Percentiles rank a stretch among this genome's conserved stretches.
Conservation (phyloP, 1,140 invertebrate genomes). For the Chlorops oryzae region DNA sequence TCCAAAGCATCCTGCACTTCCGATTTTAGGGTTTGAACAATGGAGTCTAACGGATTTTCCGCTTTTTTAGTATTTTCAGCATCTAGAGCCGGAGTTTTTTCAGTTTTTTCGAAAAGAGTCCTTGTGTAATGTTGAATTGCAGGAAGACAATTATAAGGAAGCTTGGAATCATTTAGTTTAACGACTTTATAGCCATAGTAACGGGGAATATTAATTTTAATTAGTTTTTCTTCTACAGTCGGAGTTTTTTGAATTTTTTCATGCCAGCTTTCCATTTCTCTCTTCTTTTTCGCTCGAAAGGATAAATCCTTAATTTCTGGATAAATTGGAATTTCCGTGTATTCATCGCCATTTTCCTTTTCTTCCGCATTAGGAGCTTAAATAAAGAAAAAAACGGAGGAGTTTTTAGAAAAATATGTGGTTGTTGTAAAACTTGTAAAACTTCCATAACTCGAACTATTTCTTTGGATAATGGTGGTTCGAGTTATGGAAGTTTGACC, state of each 20-base stretch:
- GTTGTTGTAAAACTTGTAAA: too few relatives aligned
- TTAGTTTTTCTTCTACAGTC: conserved; percentile 76
- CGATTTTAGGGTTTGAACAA: conserved; percentile 23
- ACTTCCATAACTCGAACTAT: too few relatives aligned
- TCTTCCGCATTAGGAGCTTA: too few relatives aligned
- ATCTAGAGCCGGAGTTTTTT: conserved; percentile 47
- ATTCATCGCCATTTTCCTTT: conserved; percentile 44
- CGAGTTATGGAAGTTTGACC: too few relatives aligned
- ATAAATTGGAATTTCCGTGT: conserved; percentile 53
- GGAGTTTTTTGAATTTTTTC: conserved; percentile 58
- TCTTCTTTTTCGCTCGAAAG: conserved; percentile 40
- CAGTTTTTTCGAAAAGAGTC: conserved; percentile 56
- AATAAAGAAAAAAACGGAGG: too few relatives aligned
- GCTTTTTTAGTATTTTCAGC: neutral
- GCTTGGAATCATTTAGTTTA: conserved; percentile 54
- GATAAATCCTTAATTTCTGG: conserved; percentile 57
- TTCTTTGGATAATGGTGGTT: too few relatives aligned
- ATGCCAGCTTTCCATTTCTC: conserved; percentile 49
- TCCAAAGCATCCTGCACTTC: conserved; percentile 33
- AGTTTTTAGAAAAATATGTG: too few relatives aligned
- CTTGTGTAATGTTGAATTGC: conserved; percentile 65
- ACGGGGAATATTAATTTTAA: conserved; percentile 70
- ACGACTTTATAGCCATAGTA: conserved; percentile 70
- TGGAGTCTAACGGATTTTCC: conserved; percentile 28
- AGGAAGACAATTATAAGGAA: conserved; percentile 63